Evolutionary conservation across 2,888 invertebrate genomes (phyloP), one percentile per base, ranked within the genome.

Genomic region (Trachelus troglodyta): DNA sequence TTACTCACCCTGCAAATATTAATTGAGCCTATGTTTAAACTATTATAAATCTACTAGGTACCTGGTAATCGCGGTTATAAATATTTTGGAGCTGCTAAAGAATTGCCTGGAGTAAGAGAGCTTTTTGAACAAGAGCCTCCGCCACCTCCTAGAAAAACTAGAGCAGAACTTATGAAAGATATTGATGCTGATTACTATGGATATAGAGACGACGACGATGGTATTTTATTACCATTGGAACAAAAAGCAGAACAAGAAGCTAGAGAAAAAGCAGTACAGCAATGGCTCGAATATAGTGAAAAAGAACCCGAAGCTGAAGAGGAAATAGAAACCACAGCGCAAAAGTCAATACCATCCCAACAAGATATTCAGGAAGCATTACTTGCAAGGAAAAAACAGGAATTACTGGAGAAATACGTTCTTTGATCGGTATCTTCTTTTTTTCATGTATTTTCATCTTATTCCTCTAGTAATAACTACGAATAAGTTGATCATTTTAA

Each of bases 131-230:
- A 98, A 90, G 98, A 98, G 90, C 97, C 98, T 12, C 97, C 98
- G 23, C 95, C 96, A 76, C 96, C 97, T 9, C 96, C 97, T 23
- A 94, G 98, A 34, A 97, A 98, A 92, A 98, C 98, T 0, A 94
- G 99, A 76, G 98, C 97, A 0, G 99, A 99, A 91, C 93, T 99
- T 76, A 99, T 99, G 98, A 96, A 98, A 85, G 97, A 99, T 89
- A 97, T 99, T 69, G 99, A 99, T 92, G 99, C 99, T 0, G 98
- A 98, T 92, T 99, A 99, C 92, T 99, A 99, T 92, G 99, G 99
- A 0, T 99, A 98, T 92, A 93, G 98, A 87, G 99, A 99, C 92
- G 99, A 99, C 87, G 99, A 99, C 89, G 99, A 99, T 91, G 99
- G 99, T 0, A 94, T 99, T 76, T 93, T 99, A 73, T 93, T 97